Conservation (phyloP, 2,113 vertebrate genomes). For the Lepus americanus region DNA sequence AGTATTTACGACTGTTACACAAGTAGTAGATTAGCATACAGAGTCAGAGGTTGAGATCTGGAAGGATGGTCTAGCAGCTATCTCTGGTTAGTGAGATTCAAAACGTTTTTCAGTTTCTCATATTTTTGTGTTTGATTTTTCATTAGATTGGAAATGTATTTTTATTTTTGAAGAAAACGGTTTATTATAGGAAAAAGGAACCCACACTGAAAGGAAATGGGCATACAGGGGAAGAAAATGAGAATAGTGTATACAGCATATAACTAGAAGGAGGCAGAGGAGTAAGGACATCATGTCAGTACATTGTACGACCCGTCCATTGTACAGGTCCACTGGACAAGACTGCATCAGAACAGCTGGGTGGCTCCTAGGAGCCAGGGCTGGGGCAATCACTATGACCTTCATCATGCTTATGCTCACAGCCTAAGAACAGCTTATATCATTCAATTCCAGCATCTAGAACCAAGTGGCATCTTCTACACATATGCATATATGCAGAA, state of each 20-base stretch:
- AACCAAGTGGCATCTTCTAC: conserved; percentile 44
- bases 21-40: neutral
- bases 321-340: neutral
- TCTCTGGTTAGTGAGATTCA: conserved; percentile 2
- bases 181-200: conserved; percentile 43
- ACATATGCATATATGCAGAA: conserved; percentile 56
- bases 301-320: neutral
- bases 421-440: neutral
- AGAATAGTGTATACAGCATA: neutral
- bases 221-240: neutral
- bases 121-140: conserved; percentile 33
- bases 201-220: neutral
- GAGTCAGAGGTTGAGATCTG: neutral
- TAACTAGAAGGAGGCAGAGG: neutral
- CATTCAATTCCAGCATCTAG: conserved; percentile 58
- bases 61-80: neutral
- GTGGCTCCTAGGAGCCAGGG: neutral
- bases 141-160: conserved; percentile 26
- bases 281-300: neutral
- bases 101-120: conserved; percentile 14
- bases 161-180: conserved; percentile 46
- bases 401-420: neutral
- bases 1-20: neutral
- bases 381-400: neutral
- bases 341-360: neutral